phyloP scores from a whole-genome alignment of 2,113 vertebrate genomes.

The Cynoglossus semilaevis region DNA sequence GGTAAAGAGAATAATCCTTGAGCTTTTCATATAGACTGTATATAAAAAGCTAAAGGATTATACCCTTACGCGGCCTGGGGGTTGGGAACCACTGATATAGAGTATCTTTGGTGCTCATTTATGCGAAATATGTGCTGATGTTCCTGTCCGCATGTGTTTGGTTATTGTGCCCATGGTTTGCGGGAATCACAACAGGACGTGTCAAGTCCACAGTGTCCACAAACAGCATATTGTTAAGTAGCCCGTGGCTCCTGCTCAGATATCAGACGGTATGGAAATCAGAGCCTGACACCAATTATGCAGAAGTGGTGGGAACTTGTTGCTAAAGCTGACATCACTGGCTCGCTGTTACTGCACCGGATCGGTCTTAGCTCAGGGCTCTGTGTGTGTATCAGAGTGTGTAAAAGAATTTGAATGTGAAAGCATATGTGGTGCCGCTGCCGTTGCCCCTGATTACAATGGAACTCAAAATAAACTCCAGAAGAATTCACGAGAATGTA shows the following conservation, averaged over 20 bases:
- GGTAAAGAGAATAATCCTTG: too few relatives aligned
- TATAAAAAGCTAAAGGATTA: too few relatives aligned
- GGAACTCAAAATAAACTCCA: too few relatives aligned
- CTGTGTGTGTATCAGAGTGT: constrained; percentile 10
- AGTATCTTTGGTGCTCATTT: constrained; percentile 25
- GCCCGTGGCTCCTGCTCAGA: constrained; percentile 55
- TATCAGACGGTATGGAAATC: constrained; percentile 62
- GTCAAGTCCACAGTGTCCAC: constrained; percentile 56
- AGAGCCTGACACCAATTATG: constrained; percentile 73
- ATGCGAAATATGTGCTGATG: constrained; percentile 10
- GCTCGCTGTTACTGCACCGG: constrained; percentile 49
- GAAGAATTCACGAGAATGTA: too few relatives aligned
- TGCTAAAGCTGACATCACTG: constrained; percentile 58
- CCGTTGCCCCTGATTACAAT: too few relatives aligned
- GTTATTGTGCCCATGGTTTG: constrained; percentile 30
- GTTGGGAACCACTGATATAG: too few relatives aligned
- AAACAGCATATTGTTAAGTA: constrained; percentile 32
- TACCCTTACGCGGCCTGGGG: too few relatives aligned
- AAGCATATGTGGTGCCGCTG: too few relatives aligned
- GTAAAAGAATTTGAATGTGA: not conserved
- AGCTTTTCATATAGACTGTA: too few relatives aligned
- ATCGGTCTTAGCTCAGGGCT: constrained; percentile 55
- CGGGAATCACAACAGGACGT: constrained; percentile 35
- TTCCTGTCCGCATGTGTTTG: constrained; percentile 40
- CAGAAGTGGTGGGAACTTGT: constrained; percentile 60